These are phyloP conservation scores for Lepidothrix coronata DNA, from an alignment of 2,113 vertebrate genomes.

Conservation along the genomic window DNA sequence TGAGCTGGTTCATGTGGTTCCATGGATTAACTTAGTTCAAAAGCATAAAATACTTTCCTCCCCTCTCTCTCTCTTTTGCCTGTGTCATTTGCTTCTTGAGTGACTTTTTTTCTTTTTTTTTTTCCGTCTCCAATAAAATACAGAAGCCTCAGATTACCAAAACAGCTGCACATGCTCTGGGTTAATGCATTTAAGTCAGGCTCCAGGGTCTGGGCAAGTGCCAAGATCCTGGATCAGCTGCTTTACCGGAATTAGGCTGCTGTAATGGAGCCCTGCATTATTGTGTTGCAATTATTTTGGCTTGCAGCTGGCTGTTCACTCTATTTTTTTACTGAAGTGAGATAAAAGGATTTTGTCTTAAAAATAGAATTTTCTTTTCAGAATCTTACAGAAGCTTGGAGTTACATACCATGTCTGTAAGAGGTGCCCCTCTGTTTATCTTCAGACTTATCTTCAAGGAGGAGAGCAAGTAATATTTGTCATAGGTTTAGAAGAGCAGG, in stretches of 20 bases:
- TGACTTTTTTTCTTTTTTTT: neutral
- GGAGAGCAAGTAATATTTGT: neutral
- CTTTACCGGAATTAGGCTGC: neutral
- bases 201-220: neutral
- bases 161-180: conserved; percentile 47
- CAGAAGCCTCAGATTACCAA: conserved; percentile 25
- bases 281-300: conserved; percentile 58
- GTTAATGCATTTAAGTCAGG: neutral
- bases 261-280: conserved; percentile 26
- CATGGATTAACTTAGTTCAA: neutral
- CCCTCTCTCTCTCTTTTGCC: neutral
- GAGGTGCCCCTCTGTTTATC: neutral
- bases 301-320: conserved; percentile 20
- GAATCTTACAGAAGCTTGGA: neutral
- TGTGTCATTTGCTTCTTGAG: neutral
- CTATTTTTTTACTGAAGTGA: conserved; percentile 32
- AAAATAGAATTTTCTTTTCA: conserved; percentile 46
- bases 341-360: conserved; percentile 52
- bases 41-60: neutral
- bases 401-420: neutral
- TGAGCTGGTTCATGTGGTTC: neutral
- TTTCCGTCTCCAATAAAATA: neutral
- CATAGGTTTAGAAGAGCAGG: neutral
- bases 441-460: neutral
- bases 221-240: conserved; percentile 37